phyloP scores from a whole-genome alignment of 2,797 vertebrate genomes.

The Dicrostonyx torquatus region DNA sequence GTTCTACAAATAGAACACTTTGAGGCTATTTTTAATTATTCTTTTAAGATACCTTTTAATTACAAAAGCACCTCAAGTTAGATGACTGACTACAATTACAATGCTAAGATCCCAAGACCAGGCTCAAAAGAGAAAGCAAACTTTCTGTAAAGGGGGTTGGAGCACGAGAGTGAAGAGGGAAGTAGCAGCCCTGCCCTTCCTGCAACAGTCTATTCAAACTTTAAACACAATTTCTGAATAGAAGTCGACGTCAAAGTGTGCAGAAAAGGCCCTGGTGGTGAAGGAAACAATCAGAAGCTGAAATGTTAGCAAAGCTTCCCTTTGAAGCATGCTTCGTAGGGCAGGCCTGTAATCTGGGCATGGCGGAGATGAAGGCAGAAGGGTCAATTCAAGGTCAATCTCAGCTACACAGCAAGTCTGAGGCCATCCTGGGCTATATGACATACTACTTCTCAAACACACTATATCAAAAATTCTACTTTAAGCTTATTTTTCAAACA shows the following conservation, averaged over 20 bases:
- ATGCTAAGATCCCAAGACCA: neutral
- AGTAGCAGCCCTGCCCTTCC: neutral
- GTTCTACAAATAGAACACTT: conserved; percentile 40
- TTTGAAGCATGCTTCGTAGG: neutral
- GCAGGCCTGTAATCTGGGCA: neutral
- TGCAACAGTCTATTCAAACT: neutral
- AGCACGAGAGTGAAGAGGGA: neutral
- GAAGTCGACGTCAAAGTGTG: neutral
- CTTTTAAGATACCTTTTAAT: neutral
- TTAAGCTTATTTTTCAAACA: conserved; percentile 50
- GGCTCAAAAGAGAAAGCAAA: neutral
- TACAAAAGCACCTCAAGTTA: conserved; percentile 17
- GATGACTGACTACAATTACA: neutral
- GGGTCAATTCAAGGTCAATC: neutral
- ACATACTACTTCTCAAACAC: neutral
- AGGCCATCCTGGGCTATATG: neutral
- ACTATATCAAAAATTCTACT: conserved; percentile 2
- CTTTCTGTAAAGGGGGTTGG: neutral
- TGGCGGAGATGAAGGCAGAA: neutral
- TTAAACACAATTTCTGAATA: neutral
- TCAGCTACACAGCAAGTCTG: neutral
- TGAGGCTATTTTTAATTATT: conserved; percentile 25
- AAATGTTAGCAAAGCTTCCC: conserved; percentile 37
- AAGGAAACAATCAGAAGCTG: conserved; percentile 34
- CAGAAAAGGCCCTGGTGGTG: conserved; percentile 38